Evolutionary conservation across 2,888 invertebrate genomes (phyloP).

Genomic region (Galerucella pusilla): DNA sequence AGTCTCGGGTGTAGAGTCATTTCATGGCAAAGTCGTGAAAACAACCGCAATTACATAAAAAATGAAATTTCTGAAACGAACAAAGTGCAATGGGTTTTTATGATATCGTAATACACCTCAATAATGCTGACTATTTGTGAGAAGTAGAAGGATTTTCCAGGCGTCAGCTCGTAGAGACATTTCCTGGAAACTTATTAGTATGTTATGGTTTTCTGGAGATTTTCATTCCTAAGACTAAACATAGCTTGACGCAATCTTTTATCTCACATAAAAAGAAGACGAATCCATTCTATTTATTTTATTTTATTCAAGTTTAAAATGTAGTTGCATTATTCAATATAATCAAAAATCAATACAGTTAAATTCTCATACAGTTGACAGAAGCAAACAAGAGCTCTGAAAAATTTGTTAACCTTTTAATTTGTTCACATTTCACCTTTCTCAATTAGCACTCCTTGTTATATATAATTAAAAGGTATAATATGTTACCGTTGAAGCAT

Average conservation of each 20-base stretch:
- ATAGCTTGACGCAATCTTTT: not conserved
- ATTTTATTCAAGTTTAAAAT: too few relatives aligned
- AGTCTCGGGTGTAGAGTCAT: not conserved
- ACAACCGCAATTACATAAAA: constrained; percentile 11
- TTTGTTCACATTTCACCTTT: too few relatives aligned
- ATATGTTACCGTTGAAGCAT: too few relatives aligned
- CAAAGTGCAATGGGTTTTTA: constrained; percentile 20
- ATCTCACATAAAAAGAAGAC: not conserved
- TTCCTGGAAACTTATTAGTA: constrained; percentile 19
- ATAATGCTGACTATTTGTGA: constrained; percentile 18
- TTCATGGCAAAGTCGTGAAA: constrained; percentile 5
- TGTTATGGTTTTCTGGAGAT: constrained; percentile 11
- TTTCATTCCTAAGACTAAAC: not conserved
- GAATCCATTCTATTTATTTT: not conserved
- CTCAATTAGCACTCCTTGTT: too few relatives aligned
- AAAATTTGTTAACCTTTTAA: too few relatives aligned
- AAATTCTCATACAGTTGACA: too few relatives aligned
- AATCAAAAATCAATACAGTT: too few relatives aligned
- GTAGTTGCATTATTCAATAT: too few relatives aligned
- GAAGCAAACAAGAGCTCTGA: too few relatives aligned
- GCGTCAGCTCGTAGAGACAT: constrained; percentile 20
- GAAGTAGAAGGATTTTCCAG: constrained; percentile 4
- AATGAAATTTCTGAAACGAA: constrained; percentile 16
- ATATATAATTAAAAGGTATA: too few relatives aligned
- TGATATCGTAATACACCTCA: constrained; percentile 19